Base-by-base conservation (phyloP, 2,888 invertebrate species). In the Macrosiphum euphorbiae region DNA sequence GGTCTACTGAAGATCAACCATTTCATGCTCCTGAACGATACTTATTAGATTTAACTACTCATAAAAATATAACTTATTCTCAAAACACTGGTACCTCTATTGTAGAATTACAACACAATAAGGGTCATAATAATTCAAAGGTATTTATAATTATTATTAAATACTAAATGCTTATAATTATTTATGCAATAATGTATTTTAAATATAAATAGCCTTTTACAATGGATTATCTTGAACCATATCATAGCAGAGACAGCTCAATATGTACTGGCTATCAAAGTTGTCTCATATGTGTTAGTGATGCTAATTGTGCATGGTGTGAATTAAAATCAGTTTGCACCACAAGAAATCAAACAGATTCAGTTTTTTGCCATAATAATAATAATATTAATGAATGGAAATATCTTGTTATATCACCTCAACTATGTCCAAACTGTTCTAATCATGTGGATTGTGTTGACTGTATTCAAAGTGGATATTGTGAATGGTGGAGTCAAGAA, bases 401-500 rank as follows among this genome's bases (percentile, higher is more conserved):
- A 94, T 98, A 98, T 95, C 96, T 98, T 28, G 98, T 98, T 2
- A 97, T 98, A 95, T 97, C 97, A 95, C 98, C 98, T 0, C 97
- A 97, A 44, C 97, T 98, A 52, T 99, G 99, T 95, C 97, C 98
- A 24, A 98, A 98, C 95, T 99, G 99, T 95, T 97, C 98, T 0
- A 98, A 99, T 96, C 98, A 98, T 96, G 98, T 99, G 91, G 97
- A 98, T 91, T 99, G 99, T 96, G 97, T 97, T 95, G 97, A 98
- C 50, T 99, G 99, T 96, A 97, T 98, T 5, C 96, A 96, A 11
- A 96, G 97, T n/a, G 97, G 97, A 85, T 96, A 97, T 85, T 99
- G 99, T 96, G 99, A 99, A 96, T 99, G 99, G 99, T 98, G 98
- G 97, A 97, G 97, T 0, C 98, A 98, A 95, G 98, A 98, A 95